Conservation (phyloP, 2,113 vertebrate species). For the Eptesicus fuscus region DNA sequence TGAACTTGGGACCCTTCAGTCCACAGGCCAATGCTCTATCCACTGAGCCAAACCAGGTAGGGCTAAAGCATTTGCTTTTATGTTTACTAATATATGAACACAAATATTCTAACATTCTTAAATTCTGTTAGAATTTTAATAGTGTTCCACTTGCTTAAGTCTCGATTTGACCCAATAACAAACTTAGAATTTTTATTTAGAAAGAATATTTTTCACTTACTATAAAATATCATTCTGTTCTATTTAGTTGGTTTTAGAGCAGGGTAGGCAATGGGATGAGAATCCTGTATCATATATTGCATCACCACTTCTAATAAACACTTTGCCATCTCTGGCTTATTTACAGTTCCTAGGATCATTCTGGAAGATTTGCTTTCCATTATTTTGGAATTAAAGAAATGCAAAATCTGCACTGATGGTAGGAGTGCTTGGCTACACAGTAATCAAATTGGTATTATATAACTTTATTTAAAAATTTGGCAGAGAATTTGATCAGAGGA, state of each 20-base stretch:
- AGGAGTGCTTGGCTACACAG: not conserved
- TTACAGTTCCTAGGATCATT: not conserved
- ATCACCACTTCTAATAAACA: not conserved
- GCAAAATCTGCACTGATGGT: not conserved
- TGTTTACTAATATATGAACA: not conserved
- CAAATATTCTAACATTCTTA: not conserved
- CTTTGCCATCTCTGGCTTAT: not conserved
- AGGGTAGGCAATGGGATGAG: not conserved
- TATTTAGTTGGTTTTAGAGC: not conserved
- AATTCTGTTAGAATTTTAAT: not conserved
- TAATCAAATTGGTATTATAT: not conserved
- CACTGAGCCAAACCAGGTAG: too few species aligned
- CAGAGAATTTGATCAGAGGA: constrained; percentile 1
- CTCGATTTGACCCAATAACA: not conserved
- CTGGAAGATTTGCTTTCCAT: not conserved
- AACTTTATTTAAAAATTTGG: not conserved
- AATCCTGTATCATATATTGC: not conserved
- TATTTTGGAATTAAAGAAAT: constrained; percentile 2
- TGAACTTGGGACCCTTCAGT: too few species aligned
- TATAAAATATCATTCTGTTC: not conserved
- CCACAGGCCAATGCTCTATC: too few species aligned
- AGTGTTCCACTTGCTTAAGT: not conserved
- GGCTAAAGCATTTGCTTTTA: not conserved
- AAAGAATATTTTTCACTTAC: not conserved
- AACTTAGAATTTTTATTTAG: not conserved